Conservation (phyloP, 2,113 vertebrate genomes). For the Rattus rattus region DNA sequence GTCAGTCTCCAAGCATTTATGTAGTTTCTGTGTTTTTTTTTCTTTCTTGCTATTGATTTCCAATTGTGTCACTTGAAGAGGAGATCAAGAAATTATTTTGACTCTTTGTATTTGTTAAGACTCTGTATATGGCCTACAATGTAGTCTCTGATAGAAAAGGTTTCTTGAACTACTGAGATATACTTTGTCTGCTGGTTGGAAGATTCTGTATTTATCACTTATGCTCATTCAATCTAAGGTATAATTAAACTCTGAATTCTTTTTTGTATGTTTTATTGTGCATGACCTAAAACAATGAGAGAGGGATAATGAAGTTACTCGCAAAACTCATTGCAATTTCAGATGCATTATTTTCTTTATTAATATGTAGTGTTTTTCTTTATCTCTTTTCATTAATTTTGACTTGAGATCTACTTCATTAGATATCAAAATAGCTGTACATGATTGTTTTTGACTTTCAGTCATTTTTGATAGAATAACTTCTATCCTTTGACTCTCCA, state of each 20-base stretch:
- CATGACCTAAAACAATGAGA: not conserved
- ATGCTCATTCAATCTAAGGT: no score
- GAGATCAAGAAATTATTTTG: not conserved
- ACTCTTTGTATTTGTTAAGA: not conserved
- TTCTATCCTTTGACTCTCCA: not conserved
- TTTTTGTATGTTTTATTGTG: not conserved
- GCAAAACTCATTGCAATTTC: not conserved
- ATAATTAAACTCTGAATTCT: not conserved
- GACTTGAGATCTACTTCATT: not conserved
- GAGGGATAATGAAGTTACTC: not conserved
- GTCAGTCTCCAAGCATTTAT: not conserved
- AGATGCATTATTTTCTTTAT: not conserved
- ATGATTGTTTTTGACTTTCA: not conserved
- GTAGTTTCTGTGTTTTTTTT: not conserved
- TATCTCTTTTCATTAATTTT: not conserved
- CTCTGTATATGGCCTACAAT: not conserved
- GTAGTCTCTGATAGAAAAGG: not conserved
- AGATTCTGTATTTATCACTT: not conserved
- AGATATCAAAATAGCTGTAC: not conserved
- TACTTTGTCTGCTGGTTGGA: not conserved
- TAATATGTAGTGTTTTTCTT: not conserved
- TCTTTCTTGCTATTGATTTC: not conserved
- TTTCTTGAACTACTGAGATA: not conserved
- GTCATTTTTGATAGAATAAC: not conserved
- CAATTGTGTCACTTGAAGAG: not conserved